Evolutionary conservation across 1,140 invertebrate species (phyloP), one percentile per base, ranked within the genome.

Genomic region (Bathynomus jamesi): DNA sequence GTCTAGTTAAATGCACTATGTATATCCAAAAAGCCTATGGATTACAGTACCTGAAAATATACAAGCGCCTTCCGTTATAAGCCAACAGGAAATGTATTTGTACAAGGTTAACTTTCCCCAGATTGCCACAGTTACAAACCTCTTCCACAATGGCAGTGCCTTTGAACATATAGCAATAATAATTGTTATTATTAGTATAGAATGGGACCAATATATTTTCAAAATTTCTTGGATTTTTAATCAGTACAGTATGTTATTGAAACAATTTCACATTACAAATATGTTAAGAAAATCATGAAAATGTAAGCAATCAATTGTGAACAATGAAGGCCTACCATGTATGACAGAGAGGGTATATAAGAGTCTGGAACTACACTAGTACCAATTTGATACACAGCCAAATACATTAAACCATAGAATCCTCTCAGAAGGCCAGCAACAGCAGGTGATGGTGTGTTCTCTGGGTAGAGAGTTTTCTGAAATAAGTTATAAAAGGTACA

Each of bases 51-150:
- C 87, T 76, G 86, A 83, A 46, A 85, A 78, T 70, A 87, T 88
- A 77, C 87, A 86, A 70, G 87, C 87, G 79, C 91, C 91, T 86
- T 95, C 92, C 17, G 91, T 87, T 11, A 98, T 84, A 8, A 97
- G 83, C 95, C 95, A 98, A 79, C 90, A 91, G 4, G 90, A 90
- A 21, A 97, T 89, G 78, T 97, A 98, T 82, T 96, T 96, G 79
- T 93, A 93, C 0, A 96, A 82, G 60, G 87, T 86, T 66, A 91
- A 84, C 79, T 94, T 89, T 0, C 89, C 92, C 92, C 93, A 96
- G 0, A 96, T 75, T 24, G 90, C 89, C 70, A 95, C 69, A 13
- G 69, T 31, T 13, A 74, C 25, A 40, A 67, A 80, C 69, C 88
- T 87, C 64, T 86, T 86, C 8, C 89, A 81, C 31, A 93, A 87